phyloP scores from a whole-genome alignment of 2,113 vertebrate species.

The Phyllostomus hastatus region DNA sequence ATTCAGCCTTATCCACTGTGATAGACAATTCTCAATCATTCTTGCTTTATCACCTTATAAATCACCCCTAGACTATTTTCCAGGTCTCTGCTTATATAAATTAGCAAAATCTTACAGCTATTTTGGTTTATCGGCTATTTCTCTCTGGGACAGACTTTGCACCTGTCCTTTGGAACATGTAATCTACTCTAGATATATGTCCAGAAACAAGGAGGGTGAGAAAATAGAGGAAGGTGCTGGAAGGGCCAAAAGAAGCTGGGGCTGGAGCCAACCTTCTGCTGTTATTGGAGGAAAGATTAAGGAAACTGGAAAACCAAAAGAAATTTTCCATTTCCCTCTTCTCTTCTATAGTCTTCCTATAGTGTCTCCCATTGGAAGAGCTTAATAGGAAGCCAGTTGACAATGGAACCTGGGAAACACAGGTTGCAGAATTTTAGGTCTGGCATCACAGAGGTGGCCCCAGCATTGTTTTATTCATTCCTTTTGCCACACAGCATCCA shows the following conservation, averaged over 20 bases:
- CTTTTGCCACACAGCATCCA: neutral
- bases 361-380: neutral
- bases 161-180: neutral
- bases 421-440: neutral
- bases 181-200: neutral
- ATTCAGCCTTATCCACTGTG: neutral
- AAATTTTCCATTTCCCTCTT: neutral
- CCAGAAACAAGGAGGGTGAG: neutral
- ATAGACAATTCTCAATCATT: neutral
- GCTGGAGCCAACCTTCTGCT: neutral
- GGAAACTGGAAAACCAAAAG: neutral
- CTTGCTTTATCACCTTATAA: neutral
- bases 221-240: neutral
- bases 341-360: neutral
- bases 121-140: neutral
- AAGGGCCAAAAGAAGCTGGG: neutral
- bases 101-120: neutral
- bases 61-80: conserved; percentile 13
- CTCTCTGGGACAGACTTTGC: neutral
- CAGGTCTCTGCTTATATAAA: conserved; percentile 19
- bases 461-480: neutral
- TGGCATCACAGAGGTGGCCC: neutral
- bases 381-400: neutral
- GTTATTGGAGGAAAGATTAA: neutral
- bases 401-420: neutral